Conservation (phyloP, 2,797 vertebrate genomes). For the Malurus splendens region DNA sequence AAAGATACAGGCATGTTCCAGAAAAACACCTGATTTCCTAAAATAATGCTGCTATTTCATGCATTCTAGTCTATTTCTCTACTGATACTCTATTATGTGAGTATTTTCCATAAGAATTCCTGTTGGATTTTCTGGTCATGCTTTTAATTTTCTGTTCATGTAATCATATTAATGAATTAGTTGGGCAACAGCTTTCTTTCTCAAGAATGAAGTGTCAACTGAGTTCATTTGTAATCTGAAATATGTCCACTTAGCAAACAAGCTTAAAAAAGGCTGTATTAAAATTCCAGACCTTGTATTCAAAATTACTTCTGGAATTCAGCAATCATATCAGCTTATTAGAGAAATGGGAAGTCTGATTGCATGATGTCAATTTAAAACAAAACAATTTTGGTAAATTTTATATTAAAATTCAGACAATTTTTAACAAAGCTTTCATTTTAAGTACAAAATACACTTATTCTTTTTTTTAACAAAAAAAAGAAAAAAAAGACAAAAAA, state of each 20-base stretch:
- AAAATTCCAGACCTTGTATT: background rate
- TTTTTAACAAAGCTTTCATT: background rate
- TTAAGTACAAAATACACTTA: background rate
- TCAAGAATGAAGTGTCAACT: background rate
- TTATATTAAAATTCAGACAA: background rate
- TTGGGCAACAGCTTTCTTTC: background rate
- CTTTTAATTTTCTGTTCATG: background rate
- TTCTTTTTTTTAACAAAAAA: background rate
- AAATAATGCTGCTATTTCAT: background rate
- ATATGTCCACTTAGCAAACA: background rate
- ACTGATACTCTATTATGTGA: background rate
- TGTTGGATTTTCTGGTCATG: background rate
- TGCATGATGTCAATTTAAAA: background rate
- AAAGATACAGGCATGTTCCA: background rate
- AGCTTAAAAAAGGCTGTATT: background rate
- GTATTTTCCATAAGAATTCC: background rate
- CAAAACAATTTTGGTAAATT: background rate
- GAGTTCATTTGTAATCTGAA: background rate
- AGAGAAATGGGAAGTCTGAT: background rate
- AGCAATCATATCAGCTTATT: background rate
- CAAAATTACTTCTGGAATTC: background rate
- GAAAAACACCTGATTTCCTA: background rate
- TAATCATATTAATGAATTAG: conserved; percentile 19
- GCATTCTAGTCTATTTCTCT: background rate
- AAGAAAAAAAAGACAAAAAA: background rate